phyloP scores from a whole-genome alignment of 1,140 invertebrate species.

The Brachionus rotundiformis region DNA sequence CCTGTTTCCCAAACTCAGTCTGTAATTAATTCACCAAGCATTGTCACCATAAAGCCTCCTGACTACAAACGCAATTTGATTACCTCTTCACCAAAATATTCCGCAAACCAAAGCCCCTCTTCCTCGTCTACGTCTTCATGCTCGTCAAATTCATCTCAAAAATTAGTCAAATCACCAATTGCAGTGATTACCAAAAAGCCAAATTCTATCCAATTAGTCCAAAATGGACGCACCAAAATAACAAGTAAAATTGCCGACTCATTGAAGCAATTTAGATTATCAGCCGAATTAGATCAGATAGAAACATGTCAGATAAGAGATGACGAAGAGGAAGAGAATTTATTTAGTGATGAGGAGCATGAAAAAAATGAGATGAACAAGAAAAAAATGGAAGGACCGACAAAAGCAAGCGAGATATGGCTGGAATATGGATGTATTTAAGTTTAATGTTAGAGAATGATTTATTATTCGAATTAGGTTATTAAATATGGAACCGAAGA shows the following conservation, averaged over 20 bases:
- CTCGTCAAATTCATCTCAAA: constrained; percentile 30
- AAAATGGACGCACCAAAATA: neutral
- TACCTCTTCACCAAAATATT: constrained; percentile 1
- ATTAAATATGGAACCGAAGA: neutral
- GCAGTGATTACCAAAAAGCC: constrained; percentile 40
- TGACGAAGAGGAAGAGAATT: constrained; percentile 22
- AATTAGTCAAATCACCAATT: constrained; percentile 17
- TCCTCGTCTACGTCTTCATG: constrained; percentile 30
- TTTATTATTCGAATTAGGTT: constrained; percentile 5
- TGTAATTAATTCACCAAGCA: constrained; percentile 16
- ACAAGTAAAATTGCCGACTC: constrained; percentile 31
- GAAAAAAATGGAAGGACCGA: neutral
- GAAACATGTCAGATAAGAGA: constrained; percentile 27
- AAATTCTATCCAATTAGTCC: constrained; percentile 43
- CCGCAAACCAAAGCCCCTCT: constrained; percentile 1
- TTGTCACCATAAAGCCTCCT: constrained; percentile 33
- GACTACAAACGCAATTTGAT: constrained; percentile 4
- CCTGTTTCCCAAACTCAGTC: constrained; percentile 36
- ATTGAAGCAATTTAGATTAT: constrained; percentile 23
- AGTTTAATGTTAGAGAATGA: neutral
- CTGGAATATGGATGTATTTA: constrained; percentile 50
- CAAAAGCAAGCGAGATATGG: constrained; percentile 26
- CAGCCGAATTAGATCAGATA: neutral
- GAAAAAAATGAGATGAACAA: neutral
- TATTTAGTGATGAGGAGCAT: constrained; percentile 28